Evolutionary conservation across 2,888 invertebrate species (phyloP).

Genomic region (Tigriopus californicus): DNA sequence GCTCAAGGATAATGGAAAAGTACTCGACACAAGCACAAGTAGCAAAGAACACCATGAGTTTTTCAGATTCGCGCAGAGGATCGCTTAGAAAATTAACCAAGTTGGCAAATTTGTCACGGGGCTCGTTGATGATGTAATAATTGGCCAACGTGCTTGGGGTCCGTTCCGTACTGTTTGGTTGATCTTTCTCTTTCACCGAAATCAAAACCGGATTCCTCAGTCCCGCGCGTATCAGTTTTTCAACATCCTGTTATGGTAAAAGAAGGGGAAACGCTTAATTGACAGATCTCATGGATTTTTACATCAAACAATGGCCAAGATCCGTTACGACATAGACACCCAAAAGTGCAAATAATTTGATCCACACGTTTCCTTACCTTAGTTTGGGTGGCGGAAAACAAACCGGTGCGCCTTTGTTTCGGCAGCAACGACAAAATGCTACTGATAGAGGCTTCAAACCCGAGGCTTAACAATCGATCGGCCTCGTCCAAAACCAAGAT

Average conservation of each 20-base stretch:
- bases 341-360: slow-evolving; percentile 29
- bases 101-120: slow-evolving; percentile 59
- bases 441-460: slow-evolving; percentile 65
- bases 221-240: slow-evolving; percentile 45
- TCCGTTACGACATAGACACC: neutral
- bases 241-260: neutral
- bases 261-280: neutral
- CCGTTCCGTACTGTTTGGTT: slow-evolving; percentile 23
- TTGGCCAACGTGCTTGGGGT: slow-evolving; percentile 38
- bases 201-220: slow-evolving; percentile 78
- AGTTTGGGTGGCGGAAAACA: slow-evolving; percentile 98
- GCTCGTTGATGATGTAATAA: slow-evolving; percentile 53
- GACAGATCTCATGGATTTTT: no score
- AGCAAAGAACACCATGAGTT: slow-evolving; percentile 70
- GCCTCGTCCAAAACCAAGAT: slow-evolving; percentile 89
- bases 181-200: slow-evolving; percentile 66
- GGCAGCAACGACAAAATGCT: slow-evolving; percentile 78
- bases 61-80: slow-evolving; percentile 34
- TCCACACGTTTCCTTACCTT: slow-evolving; percentile 74
- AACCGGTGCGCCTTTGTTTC: slow-evolving; percentile 75
- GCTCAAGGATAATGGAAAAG: slow-evolving; percentile 49
- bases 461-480: slow-evolving; percentile 76
- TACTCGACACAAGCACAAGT: slow-evolving; percentile 94
- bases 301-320: no score
- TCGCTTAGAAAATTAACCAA: slow-evolving; percentile 55